A percentile compares a stretch with the other conserved stretches of the same genome.
Evolutionary conservation across 2,797 vertebrate genomes (phyloP).

Genomic region (Acanthurus lineatus): DNA sequence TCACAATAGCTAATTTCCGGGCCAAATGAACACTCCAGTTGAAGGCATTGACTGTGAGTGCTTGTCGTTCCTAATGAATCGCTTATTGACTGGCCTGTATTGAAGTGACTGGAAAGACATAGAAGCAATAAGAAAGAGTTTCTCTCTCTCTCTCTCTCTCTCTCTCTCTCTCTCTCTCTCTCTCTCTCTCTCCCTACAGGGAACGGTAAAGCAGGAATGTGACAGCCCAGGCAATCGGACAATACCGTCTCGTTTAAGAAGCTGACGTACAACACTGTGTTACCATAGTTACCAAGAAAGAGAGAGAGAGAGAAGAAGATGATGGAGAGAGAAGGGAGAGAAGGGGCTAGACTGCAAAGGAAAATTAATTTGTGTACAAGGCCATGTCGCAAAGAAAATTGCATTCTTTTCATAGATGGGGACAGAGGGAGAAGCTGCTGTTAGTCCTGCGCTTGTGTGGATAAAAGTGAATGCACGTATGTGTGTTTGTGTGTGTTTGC

Average conservation of each 20-base stretch:
- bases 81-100: conserved; percentile 61
- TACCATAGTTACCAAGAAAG: conserved; percentile 83
- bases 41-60: conserved; percentile 63
- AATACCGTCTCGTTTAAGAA: conserved; percentile 77
- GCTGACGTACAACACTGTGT: conserved; percentile 81
- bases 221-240: conserved; percentile 70
- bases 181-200: conserved; percentile 33
- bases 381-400: conserved; percentile 74
- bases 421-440: conserved; percentile 36
- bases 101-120: conserved; percentile 60
- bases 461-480: conserved; percentile 10
- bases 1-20: conserved; percentile 75
- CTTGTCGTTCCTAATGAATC: conserved; percentile 72
- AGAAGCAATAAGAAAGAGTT: conserved; percentile 28
- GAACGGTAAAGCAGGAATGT: conserved; percentile 65
- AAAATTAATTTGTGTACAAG: conserved; percentile 82
- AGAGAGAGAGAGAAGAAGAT: conserved; percentile 40
- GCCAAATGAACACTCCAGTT: conserved; percentile 63
- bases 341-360: conserved; percentile 63
- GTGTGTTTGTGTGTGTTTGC: conserved; percentile 13
- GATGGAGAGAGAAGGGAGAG: conserved; percentile 56
- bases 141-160: conserved; percentile 24
- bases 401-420: conserved; percentile 62
- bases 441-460: conserved; percentile 18
- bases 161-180: conserved; percentile 12